Evolutionary conservation across 2,113 vertebrate genomes (phyloP), one percentile per base, ranked within the genome.

Genomic region (Crotalus viridis): DNA sequence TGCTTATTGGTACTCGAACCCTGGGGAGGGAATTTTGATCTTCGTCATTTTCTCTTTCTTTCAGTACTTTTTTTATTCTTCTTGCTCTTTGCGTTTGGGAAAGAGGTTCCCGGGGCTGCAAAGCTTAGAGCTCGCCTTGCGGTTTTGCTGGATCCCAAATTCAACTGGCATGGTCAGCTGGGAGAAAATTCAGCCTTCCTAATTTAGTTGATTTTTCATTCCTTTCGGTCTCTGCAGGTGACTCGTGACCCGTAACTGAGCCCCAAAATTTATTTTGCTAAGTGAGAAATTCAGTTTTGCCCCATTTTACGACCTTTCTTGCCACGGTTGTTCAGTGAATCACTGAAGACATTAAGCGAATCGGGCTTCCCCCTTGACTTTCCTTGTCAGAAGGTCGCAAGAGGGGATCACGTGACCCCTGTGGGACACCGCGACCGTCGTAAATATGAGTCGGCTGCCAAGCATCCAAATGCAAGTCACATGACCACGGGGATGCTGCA

Each of bases 1-100:
- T 96, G 96, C 94, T 96, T 94, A 94, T 94, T 94, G 87, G 93
- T 94, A 26, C 93, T 95, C 95, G 96, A 94, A 94, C 0, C 95
- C 96, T 94, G 91, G 28, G 91, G 92, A 57, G 95, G 94, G 95
- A 95, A 17, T 94, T 94, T 95, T 94, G 97, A 74, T 90, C 94
- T 85, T 95, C 52, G 95, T 90, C 96, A 94, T 94, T 92, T 95
- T 95, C 95, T 46, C 46, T 46, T 46, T 94, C 92, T 95, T 96
- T 90, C 96, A 95, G 95, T 95, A 56, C 93, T 46, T 95, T 12
- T 28, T 61, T 64, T 64, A 28, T 64, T 64, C 26, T 9, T 28
- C 26, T 61, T 28, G 59, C 59, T 64, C 59, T 64, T 8, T 28
- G 10, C 28, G 26, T 26, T 61, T 64, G 59, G 26, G 4, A 64